Conservation (phyloP, 2,888 invertebrate species). For the Agonopterix alstromeriana region DNA sequence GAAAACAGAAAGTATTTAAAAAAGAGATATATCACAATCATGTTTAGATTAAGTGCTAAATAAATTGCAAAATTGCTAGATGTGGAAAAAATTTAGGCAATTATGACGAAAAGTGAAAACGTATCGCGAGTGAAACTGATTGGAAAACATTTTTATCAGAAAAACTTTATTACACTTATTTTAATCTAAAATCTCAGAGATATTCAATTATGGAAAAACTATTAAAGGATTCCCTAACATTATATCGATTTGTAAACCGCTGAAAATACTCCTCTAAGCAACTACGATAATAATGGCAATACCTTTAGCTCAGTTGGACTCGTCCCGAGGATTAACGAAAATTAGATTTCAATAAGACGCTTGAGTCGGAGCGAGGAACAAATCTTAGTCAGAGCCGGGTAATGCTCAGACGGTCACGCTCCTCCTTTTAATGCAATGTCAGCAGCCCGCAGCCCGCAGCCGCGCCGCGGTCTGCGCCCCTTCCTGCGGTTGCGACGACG, state of each 20-base stretch:
- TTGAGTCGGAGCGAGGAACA: conserved; percentile 56
- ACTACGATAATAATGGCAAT: conserved; percentile 53
- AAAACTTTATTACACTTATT: no score
- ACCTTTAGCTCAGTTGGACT: conserved; percentile 39
- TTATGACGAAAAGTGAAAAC: no score
- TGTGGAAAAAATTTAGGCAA: no score
- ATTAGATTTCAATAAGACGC: conserved; percentile 75
- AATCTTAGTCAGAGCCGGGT: conserved; percentile 58
- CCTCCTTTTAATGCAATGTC: conserved; percentile 59
- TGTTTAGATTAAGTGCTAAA: no score
- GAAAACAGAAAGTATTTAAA: no score
- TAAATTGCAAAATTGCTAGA: no score
- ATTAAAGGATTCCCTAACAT: no score
- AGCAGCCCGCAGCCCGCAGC: conserved; percentile 35
- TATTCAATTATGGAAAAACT: no score
- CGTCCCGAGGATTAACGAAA: conserved; percentile 67
- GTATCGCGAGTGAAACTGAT: no score
- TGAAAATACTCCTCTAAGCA: conserved; percentile 13
- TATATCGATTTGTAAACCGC: background rate
- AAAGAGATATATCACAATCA: no score
- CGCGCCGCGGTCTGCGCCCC: conserved; percentile 9
- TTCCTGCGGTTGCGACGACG: conserved; percentile 9
- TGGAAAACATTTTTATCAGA: no score
- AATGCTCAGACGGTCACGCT: conserved; percentile 62
- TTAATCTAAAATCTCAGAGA: no score